These are phyloP conservation scores for Drosophila gunungcola DNA, from an alignment of 1,140 invertebrate species.

Conservation along the genomic window DNA sequence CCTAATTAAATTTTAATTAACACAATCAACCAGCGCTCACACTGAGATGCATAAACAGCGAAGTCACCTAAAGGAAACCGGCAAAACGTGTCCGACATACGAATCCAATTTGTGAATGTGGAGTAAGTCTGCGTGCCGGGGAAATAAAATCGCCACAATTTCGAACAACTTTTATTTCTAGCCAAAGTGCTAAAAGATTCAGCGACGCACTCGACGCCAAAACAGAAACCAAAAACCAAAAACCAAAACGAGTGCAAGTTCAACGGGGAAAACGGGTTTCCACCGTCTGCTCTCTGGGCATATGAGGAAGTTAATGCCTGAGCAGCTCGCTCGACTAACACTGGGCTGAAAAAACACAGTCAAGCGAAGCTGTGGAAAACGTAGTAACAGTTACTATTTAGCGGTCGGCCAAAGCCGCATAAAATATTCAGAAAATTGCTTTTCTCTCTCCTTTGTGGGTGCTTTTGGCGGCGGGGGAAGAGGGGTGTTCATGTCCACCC, in stretches of 20 bases:
- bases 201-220: conserved; percentile 40
- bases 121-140: conserved; percentile 69
- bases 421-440: conserved; percentile 73
- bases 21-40: conserved; percentile 67
- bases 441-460: conserved; percentile 40
- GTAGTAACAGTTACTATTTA: conserved; percentile 79
- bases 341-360: conserved; percentile 25
- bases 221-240: conserved; percentile 43
- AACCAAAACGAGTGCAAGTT: conserved; percentile 77
- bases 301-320: conserved; percentile 76
- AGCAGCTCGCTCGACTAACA: conserved; percentile 37
- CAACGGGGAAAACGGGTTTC: conserved; percentile 74
- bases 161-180: conserved; percentile 64
- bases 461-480: not conserved
- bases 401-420: conserved; percentile 48
- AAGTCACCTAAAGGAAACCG: conserved; percentile 48
- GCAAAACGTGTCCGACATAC: conserved; percentile 71
- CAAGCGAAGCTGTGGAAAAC: conserved; percentile 54
- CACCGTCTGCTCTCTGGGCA: conserved; percentile 36
- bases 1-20: conserved; percentile 81
- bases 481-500: conserved; percentile 23
- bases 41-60: conserved; percentile 16
- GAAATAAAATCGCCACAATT: conserved; percentile 44
- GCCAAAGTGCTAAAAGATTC: conserved; percentile 63
- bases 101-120: conserved; percentile 57